Conservation (phyloP, 2,113 vertebrate genomes). For the Perccottus glenii region DNA sequence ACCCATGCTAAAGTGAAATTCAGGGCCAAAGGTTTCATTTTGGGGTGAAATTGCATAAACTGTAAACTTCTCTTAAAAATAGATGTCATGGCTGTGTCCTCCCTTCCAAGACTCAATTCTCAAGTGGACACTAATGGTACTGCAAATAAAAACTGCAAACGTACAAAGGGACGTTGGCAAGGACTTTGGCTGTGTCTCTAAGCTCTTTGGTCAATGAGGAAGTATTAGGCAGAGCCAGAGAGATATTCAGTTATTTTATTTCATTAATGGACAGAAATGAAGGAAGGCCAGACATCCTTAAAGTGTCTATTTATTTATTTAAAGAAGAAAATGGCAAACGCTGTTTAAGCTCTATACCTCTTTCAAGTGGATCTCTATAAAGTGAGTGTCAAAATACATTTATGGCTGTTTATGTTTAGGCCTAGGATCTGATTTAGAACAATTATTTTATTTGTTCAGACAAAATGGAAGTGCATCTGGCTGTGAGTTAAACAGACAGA, state of each 20-base stretch:
- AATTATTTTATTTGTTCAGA: not conserved
- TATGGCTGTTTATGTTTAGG: conserved; percentile 1
- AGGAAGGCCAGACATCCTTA: conserved; percentile 10
- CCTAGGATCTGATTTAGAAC: not conserved
- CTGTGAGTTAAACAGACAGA: not conserved
- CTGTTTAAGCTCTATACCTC: conserved; percentile 43
- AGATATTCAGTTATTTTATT: not conserved
- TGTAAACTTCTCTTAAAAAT: no score
- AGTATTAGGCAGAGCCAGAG: no score
- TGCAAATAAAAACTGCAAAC: no score
- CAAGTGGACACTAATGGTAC: no score
- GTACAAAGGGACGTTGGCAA: no score
- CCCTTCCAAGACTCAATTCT: no score
- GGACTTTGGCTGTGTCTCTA: no score
- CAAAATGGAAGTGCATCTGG: not conserved
- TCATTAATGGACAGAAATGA: conserved; percentile 14
- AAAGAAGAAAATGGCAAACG: conserved; percentile 5
- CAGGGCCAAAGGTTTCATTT: no score
- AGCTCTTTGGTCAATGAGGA: no score
- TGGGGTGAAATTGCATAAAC: no score
- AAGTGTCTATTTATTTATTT: conserved; percentile 64
- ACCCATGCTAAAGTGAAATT: no score
- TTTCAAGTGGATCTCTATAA: conserved; percentile 13
- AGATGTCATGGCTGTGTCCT: no score
- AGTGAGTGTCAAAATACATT: not conserved